Conservation (phyloP, 2,797 vertebrate species). For the Rhynchotus rufescens region DNA sequence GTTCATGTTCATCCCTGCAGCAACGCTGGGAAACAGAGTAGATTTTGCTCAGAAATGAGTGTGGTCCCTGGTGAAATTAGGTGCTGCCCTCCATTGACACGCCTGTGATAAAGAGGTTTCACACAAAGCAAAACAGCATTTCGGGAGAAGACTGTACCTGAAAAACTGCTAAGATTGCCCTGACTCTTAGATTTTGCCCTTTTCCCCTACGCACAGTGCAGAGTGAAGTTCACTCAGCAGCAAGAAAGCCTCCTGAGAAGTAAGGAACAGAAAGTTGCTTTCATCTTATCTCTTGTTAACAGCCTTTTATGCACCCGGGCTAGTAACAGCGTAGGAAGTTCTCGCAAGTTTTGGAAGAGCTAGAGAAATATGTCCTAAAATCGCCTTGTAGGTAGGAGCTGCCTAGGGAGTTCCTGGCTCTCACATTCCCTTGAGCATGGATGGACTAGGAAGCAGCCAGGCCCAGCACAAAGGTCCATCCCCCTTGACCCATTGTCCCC, state of each 20-base stretch:
- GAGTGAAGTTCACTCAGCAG: fast-evolving
- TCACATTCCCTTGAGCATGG: not conserved
- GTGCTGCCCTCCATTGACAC: not conserved
- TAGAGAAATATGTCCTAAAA: not conserved
- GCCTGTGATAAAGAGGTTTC: not conserved
- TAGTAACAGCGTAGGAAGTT: not conserved
- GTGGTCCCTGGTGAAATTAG: not conserved
- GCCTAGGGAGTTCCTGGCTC: not conserved
- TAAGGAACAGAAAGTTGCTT: not conserved
- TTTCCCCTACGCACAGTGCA: not conserved
- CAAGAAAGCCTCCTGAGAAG: not conserved
- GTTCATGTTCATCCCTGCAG: fast-evolving
- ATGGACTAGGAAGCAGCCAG: not conserved
- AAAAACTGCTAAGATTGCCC: not conserved
- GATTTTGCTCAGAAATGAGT: not conserved
- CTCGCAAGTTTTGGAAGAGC: not conserved
- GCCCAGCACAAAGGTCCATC: not conserved
- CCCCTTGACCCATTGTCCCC: fast-evolving
- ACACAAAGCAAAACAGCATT: not conserved
- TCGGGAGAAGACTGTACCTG: not conserved
- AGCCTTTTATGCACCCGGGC: not conserved
- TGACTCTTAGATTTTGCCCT: not conserved
- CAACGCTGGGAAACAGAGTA: not conserved
- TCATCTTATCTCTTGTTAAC: not conserved
- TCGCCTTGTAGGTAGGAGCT: not conserved